phyloP scores from a whole-genome alignment of 2,888 invertebrate genomes.

The Coleophora deauratella region DNA sequence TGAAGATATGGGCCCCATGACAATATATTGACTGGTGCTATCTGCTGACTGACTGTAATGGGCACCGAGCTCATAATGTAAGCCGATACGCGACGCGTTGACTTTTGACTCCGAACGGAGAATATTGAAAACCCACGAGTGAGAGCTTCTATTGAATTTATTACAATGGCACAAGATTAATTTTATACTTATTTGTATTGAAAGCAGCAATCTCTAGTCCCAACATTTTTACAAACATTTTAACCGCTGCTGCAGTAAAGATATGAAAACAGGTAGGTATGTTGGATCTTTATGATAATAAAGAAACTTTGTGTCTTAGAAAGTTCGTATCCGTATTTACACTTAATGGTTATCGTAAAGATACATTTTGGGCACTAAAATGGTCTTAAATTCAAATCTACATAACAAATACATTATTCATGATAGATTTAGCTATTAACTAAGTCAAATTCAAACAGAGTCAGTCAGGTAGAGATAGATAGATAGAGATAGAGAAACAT shows the following conservation, averaged over 20 bases:
- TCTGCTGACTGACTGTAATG: not conserved
- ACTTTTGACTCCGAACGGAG: not conserved
- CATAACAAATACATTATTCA: slow-evolving; percentile 17
- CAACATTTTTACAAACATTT: slow-evolving; percentile 19
- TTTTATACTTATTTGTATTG: too few species aligned
- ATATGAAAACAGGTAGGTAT: slow-evolving; percentile 16
- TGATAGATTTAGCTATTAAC: not conserved
- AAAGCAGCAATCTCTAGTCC: too few species aligned
- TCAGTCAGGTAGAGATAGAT: too few species aligned
- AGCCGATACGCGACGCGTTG: not conserved
- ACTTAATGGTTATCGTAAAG: slow-evolving; percentile 16
- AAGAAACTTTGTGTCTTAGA: slow-evolving; percentile 13
- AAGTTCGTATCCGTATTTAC: slow-evolving; percentile 11
- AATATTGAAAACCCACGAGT: not conserved
- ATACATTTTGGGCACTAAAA: slow-evolving; percentile 11
- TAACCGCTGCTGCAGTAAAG: slow-evolving; percentile 17
- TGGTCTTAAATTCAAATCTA: slow-evolving; percentile 10
- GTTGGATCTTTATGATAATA: slow-evolving; percentile 11
- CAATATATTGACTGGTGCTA: slow-evolving; percentile 1
- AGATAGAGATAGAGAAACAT: too few species aligned
- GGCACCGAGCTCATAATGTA: not conserved
- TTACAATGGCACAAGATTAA: too few species aligned
- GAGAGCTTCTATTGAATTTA: too few species aligned
- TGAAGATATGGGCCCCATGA: slow-evolving; percentile 14
- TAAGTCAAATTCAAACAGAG: too few species aligned